phyloP scores from a whole-genome alignment of 2,888 invertebrate species.

The Campoplex capitator region DNA sequence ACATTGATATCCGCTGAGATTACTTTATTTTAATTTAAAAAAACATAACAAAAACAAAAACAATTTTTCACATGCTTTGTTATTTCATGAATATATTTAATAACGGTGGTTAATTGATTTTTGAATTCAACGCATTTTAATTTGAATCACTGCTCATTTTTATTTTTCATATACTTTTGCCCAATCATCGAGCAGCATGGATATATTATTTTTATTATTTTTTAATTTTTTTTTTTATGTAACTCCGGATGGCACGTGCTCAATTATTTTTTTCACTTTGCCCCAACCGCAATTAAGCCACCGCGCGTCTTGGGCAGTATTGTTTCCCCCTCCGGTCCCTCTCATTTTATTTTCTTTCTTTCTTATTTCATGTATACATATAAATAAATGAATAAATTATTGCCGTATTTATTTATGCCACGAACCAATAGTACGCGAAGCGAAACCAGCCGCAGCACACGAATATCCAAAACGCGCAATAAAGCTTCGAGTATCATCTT shows the following conservation, averaged over 20 bases:
- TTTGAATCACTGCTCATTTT: background rate
- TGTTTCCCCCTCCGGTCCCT: background rate
- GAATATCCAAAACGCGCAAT: constrained; percentile 47
- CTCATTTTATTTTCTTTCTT: no score
- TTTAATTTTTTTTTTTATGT: constrained; percentile 5
- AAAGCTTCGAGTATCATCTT: constrained; percentile 37
- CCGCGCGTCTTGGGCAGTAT: background rate
- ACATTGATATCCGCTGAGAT: constrained; percentile 4
- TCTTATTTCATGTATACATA: background rate
- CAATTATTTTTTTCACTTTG: background rate
- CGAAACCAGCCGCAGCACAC: constrained; percentile 42
- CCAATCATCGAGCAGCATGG: background rate
- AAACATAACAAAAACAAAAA: background rate
- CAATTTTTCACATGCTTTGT: background rate
- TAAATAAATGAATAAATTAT: constrained; percentile 47
- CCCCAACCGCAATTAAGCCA: background rate
- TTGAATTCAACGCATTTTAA: background rate
- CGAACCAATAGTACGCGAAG: constrained; percentile 48
- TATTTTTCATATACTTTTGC: background rate
- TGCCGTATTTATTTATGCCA: constrained; percentile 55
- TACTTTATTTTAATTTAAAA: background rate
- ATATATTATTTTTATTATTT: no score
- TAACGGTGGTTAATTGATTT: background rate
- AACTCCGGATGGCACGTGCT: constrained; percentile 13
- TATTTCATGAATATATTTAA: constrained; percentile 2